A percentile compares a stretch with the other conserved stretches of the same genome.
Evolutionary conservation across 35 echinoderm and acorn worm species (phyloP).

Genomic region (Amphiura filiformis): DNA sequence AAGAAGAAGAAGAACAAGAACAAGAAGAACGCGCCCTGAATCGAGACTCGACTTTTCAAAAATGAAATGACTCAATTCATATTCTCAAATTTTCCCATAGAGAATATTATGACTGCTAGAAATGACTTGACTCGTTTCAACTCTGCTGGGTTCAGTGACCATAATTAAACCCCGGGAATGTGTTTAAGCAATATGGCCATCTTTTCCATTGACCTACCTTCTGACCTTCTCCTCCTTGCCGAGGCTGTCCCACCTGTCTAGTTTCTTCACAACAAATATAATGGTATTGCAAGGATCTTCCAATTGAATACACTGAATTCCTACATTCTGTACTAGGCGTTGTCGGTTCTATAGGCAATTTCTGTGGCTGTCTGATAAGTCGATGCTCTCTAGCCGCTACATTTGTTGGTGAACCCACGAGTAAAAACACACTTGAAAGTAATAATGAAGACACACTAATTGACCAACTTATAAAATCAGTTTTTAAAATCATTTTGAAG

Average conservation of each 20-base stretch:
- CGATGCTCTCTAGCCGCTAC: background rate
- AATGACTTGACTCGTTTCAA: no score
- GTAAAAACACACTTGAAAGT: background rate
- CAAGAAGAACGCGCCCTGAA: no score
- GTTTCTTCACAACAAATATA: background rate
- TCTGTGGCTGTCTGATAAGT: background rate
- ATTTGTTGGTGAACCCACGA: background rate
- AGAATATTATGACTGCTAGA: no score
- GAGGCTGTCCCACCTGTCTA: background rate
- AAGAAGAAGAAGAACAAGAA: no score
- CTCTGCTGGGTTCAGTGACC: no score
- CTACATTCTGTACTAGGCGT: background rate
- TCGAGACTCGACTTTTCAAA: no score
- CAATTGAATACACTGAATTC: background rate
- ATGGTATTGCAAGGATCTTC: background rate
- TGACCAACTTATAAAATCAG: background rate
- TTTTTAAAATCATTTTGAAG: no score
- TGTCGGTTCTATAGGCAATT: background rate
- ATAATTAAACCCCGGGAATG: no score
- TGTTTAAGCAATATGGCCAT: no score
- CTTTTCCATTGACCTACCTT: no score
- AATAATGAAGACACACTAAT: background rate
- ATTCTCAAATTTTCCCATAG: no score
- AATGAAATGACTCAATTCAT: no score
- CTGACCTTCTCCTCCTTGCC: background rate